Evolutionary conservation across 2,797 vertebrate species (phyloP).

Genomic region (Phrynocephalus forsythii): DNA sequence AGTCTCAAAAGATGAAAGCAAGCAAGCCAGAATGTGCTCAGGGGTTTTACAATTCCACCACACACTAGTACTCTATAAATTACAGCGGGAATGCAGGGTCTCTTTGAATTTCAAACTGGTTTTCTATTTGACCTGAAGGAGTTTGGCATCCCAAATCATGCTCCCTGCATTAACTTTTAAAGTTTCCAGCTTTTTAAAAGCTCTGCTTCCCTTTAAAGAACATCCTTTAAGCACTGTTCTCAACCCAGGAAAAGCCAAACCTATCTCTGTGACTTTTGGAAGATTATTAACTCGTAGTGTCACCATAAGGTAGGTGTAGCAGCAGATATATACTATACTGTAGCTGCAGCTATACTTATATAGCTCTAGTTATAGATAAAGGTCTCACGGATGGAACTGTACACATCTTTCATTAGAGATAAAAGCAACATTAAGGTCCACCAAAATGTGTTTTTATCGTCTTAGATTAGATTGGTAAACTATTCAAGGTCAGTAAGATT

Average conservation of each 20-base stretch:
- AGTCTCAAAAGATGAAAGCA: slow-evolving; percentile 25
- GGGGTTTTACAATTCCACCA: neutral
- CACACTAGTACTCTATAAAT: slow-evolving; percentile 9
- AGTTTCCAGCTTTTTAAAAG: slow-evolving; percentile 12
- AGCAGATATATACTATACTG: too few species aligned
- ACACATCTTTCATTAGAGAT: neutral
- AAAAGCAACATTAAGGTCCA: neutral
- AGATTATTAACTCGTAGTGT: too few species aligned
- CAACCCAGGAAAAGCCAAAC: neutral
- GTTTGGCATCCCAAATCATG: neutral
- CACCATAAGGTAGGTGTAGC: too few species aligned
- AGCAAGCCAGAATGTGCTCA: neutral
- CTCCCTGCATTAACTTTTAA: slow-evolving; percentile 15
- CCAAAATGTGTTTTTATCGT: neutral
- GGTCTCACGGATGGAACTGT: neutral
- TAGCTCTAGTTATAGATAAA: neutral
- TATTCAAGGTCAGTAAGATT: neutral
- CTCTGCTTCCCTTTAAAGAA: neutral
- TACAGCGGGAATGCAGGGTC: slow-evolving; percentile 32
- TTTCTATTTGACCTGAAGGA: slow-evolving; percentile 29
- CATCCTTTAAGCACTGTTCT: neutral
- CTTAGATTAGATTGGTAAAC: neutral
- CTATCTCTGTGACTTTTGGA: too few species aligned
- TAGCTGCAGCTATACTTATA: neutral
- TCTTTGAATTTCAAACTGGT: slow-evolving; percentile 45